Evolutionary conservation across 2,888 invertebrate genomes (phyloP).

Genomic region (Leucophora obtusa): DNA sequence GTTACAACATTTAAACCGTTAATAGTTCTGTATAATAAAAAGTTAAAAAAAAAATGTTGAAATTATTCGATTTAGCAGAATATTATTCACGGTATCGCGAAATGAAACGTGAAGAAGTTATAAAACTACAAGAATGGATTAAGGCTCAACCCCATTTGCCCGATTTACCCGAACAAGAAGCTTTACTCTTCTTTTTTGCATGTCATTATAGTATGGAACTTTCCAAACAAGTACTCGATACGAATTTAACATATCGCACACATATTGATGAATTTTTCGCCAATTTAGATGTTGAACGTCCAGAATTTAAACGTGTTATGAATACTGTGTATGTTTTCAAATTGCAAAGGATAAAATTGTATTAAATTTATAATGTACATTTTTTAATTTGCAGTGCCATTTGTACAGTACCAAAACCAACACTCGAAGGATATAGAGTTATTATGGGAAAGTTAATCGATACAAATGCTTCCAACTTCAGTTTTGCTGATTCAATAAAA

Average conservation of each 20-base stretch:
- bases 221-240: conserved; percentile 85
- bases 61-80: conserved; percentile 77
- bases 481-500: conserved; percentile 80
- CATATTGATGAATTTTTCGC: no score
- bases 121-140: conserved; percentile 82
- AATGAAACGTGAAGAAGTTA: conserved; percentile 82
- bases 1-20: conserved; percentile 23
- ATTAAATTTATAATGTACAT: conserved; percentile 20
- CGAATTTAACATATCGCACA: conserved; percentile 84
- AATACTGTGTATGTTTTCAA: conserved; percentile 80
- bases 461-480: no score
- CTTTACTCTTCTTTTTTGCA: no score
- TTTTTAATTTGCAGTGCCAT: conserved; percentile 75
- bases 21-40: neutral
- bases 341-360: conserved; percentile 27
- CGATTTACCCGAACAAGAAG: no score
- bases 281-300: conserved; percentile 80
- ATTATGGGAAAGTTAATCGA: no score
- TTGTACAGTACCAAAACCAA: no score
- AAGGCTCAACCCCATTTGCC: no score
- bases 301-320: conserved; percentile 79
- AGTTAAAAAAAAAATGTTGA: conserved; percentile 25
- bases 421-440: no score
- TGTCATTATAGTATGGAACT: conserved; percentile 84
- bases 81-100: conserved; percentile 83